phyloP scores from a whole-genome alignment of 2,113 vertebrate genomes.

The Barnardius zonarius region DNA sequence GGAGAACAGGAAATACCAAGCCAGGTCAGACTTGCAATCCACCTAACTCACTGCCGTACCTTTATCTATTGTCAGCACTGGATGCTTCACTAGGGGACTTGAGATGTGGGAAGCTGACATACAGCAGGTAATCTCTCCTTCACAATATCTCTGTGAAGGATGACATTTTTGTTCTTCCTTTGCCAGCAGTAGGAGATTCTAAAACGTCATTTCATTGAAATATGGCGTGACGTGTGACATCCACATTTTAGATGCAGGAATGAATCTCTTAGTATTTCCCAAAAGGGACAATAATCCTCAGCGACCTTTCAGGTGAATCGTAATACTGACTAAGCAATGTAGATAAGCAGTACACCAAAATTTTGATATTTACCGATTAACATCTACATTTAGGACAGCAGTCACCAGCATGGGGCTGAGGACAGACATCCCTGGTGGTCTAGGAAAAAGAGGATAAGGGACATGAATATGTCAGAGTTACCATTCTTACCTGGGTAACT shows the following conservation, averaged over 20 bases:
- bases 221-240: not conserved
- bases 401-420: not conserved
- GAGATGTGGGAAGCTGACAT: not conserved
- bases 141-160: not conserved
- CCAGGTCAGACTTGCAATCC: not conserved
- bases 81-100: not conserved
- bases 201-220: not conserved
- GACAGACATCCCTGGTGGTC: not conserved
- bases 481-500: not conserved
- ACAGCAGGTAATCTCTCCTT: not conserved
- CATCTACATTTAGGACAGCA: not conserved
- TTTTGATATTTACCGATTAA: not conserved
- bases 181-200: not conserved
- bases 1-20: not conserved
- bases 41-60: not conserved
- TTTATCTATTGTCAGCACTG: not conserved
- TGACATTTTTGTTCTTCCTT: not conserved
- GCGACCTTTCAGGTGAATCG: not conserved
- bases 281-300: not conserved
- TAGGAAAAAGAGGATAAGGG: not conserved
- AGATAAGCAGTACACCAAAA: not conserved
- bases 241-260: not conserved
- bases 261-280: not conserved
- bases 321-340: not conserved
- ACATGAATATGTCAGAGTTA: not conserved